Base-by-base conservation (phyloP, 2,888 invertebrate genomes). In the Pelosia muscerda region DNA sequence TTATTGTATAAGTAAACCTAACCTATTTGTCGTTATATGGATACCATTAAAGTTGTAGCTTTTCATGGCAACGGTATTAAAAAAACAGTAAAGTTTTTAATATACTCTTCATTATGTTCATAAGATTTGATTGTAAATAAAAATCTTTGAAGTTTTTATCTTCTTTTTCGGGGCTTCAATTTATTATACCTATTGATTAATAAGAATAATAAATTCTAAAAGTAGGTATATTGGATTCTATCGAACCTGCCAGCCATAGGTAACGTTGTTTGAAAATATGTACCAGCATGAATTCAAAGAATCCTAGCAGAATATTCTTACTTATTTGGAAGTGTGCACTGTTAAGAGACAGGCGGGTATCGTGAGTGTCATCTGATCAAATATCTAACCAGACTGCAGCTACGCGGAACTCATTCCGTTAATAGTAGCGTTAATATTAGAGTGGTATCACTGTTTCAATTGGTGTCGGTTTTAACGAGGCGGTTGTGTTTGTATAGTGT, bases 351-450 rank as follows among this genome's bases (percentile, higher is more conserved):
- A 28, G 31, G 60, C 59, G 49, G 56, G 61, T 75, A 74, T 77
- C 71, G 55, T 64, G 59, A 65, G 65, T 68, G 79, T 71, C 79
- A 77, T 77, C 75, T 75, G 73, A 79, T 79, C 73, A 79, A 72
- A 78, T 73, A 73, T 65, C 73, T 73, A 71, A 74, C 67, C 67
- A 23, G 76, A 64, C 53, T 69, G 64, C 73, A 72, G 76, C 71
- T 76, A 80, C 75, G 71, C 77, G 75, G 79, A 75, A 80, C 72
- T 72, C 80, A 80, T 78, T 71, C 72, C 69, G 31, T 69, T 75
- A 78, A 76, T 76, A 66, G 68, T 60, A 68, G 59, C 68, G 68
- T 72, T 71, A 75, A 73, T 76, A 71, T 71, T 72, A 67, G 72
- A 76, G 68, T 77, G 66, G 67, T 70, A 70, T 73, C 66, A 75